Base-by-base conservation (phyloP, 2,797 vertebrate species). In the Euphonia xanthogaster region DNA sequence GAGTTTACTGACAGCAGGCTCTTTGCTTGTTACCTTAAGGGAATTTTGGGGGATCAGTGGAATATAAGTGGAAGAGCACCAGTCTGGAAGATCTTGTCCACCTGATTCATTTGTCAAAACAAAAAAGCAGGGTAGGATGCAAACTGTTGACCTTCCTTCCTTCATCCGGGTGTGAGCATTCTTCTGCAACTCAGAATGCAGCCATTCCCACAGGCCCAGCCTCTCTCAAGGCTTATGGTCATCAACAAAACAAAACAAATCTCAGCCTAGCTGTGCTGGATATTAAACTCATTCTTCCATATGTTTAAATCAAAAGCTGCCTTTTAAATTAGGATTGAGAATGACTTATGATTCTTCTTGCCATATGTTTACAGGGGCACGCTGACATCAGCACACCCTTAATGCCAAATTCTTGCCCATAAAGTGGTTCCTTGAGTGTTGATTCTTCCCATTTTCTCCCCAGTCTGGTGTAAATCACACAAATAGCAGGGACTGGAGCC, bases 391-490 rank as follows among this genome's bases (percentile, higher is more conserved):
- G 22, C 3, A 4, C 42, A 83, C 14, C 27, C 74, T 85, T 71
- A 75, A 80, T 66, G 51, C 62, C 77, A 90, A 93, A 80, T 70
- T 60, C 58, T 82, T 73, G 15, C 78, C 93, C 70, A 79, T 82
- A 73, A 92, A 90, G 71, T 70, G 58, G 12, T 87, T 89, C 37
- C 92, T 92, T 39, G 30, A 80, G 71, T 73, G 37, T 78, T 90
- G 74, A 39, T 58, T 76, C 82, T 76, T 86, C 67, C 62, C 24
- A 76, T 90, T 93, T 90, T 73, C 65, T 76, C 54, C 28, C 58
- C 42, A 72, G 24, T 28, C 61, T 57, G 42, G 63, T 88, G 76
- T 95, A 93, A 96, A 96, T 97, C 94, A 96, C 68, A 74, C n/a
- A 83, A 94, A 94, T 60, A 96, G 90, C 96, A 93, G 94, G 55